These are phyloP conservation scores for Slavum lentiscoides DNA, from an alignment of 2,888 invertebrate species.

Conservation along the genomic window DNA sequence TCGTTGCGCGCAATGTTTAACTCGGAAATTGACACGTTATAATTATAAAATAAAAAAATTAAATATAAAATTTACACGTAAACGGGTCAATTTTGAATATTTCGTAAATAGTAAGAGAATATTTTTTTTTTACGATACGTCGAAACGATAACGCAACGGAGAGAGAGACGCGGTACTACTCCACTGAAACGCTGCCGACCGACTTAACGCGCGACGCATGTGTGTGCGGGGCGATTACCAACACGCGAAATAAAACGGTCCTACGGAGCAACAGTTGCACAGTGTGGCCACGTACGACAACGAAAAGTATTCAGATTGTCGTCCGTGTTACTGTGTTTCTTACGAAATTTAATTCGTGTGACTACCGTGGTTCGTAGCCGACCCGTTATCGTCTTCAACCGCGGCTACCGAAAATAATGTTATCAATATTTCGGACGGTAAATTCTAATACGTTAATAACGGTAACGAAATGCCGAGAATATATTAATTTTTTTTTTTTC, in stretches of 20 bases:
- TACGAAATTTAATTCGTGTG: no score
- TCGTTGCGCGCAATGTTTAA: neutral
- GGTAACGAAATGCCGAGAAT: no score
- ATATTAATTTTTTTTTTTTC: no score
- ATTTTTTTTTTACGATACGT: neutral
- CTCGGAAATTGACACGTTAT: neutral
- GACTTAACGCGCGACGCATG: slow-evolving; percentile 36
- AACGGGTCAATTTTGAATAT: neutral
- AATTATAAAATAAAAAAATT: neutral
- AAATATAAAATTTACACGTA: neutral
- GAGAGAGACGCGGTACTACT: neutral
- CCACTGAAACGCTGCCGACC: neutral
- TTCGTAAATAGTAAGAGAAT: neutral
- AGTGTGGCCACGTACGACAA: slow-evolving; percentile 29
- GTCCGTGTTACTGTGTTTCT: neutral
- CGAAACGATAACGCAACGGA: neutral
- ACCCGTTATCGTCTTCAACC: no score
- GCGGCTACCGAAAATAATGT: no score
- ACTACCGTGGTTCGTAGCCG: neutral
- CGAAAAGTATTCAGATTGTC: neutral
- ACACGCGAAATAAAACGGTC: slow-evolving; percentile 40
- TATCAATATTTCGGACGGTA: no score
- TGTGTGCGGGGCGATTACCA: slow-evolving; percentile 49
- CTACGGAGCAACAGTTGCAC: slow-evolving; percentile 34
- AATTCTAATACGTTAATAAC: no score